Evolutionary conservation across 2,113 vertebrate genomes (phyloP), one percentile per base, ranked within the genome.

Genomic region (Nothoprocta pentlandii): DNA sequence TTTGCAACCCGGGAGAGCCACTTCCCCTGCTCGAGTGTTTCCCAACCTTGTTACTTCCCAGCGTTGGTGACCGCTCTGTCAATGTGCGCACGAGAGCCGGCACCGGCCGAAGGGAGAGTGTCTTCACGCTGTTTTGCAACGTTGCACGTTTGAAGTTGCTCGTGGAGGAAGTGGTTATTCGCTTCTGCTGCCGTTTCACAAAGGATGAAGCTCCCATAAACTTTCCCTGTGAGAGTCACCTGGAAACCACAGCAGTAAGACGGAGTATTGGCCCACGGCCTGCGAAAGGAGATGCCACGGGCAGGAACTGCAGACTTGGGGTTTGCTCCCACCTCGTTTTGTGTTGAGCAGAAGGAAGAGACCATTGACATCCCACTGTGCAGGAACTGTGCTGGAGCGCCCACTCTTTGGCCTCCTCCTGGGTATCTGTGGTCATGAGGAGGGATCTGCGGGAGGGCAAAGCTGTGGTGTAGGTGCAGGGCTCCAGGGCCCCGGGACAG

Each of bases 201-300:
- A 95, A 96, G 86, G 74, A 28, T 90, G 53, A 88, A 93, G 92
- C 95, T 97, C 86, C 92, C 82, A 80, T 63, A 92, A 91, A 95
- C 94, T 95, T 95, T 97, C 94, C 89, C 96, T 95, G 83, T 76
- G 67, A 95, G 51, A 67, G 80, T 95, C 88, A 97, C 90, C 95
- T 97, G 94, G 77, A 94, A 95, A 95, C 92, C 92, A 90, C 89
- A 90, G 84, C 66, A 28, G 30, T 77, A 67, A 90, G 90, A 94
- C 71, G 28, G 28, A 46, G 0, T 78, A 23, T 85, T 87, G 92
- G 74, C 47, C 62, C 62, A 25, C n/a, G 62, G 25, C 36, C 41
- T 79, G 2, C 26, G 20, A 58, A 36, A 78, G 80, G 30, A 86
- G 69, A 26, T 54, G 19, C 53, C 58, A 66, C 32, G 30, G 66